Evolutionary conservation across 2,888 invertebrate genomes (phyloP).

Genomic region (Himalopsyche tibetana): DNA sequence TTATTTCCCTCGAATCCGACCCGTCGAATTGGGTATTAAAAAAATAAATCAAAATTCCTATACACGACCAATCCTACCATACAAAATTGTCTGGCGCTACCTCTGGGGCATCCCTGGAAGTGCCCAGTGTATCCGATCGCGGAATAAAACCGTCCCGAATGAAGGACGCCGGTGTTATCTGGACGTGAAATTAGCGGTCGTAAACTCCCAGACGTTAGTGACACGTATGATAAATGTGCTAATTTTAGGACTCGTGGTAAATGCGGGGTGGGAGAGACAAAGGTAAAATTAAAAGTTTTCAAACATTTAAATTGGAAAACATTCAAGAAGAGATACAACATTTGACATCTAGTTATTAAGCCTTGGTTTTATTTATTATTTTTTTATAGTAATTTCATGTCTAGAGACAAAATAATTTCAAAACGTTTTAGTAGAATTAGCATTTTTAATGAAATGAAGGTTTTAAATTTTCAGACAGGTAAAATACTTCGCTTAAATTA

Average conservation of each 20-base stretch:
- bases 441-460: neutral
- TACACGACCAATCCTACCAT: conserved; percentile 45
- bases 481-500: neutral
- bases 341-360: conserved; percentile 60
- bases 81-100: conserved; percentile 52
- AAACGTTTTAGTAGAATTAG: neutral
- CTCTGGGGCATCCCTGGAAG: conserved; percentile 38
- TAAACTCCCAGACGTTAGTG: conserved; percentile 40
- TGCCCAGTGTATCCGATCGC: conserved; percentile 26
- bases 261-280: conserved; percentile 48
- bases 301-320: conserved; percentile 50
- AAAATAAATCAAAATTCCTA: conserved; percentile 36
- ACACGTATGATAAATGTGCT: conserved; percentile 39
- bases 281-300: conserved; percentile 15
- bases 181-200: conserved; percentile 6
- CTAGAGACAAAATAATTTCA: neutral
- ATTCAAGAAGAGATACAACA: conserved; percentile 51
- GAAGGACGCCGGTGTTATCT: conserved; percentile 20
- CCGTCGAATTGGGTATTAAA: neutral
- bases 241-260: conserved; percentile 27
- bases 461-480: neutral
- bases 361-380: conserved; percentile 28
- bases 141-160: conserved; percentile 41
- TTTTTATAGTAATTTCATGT: conserved; percentile 41
- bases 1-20: conserved; percentile 7